Conservation (phyloP, 2,888 invertebrate genomes). For the Thalpophila matura region DNA sequence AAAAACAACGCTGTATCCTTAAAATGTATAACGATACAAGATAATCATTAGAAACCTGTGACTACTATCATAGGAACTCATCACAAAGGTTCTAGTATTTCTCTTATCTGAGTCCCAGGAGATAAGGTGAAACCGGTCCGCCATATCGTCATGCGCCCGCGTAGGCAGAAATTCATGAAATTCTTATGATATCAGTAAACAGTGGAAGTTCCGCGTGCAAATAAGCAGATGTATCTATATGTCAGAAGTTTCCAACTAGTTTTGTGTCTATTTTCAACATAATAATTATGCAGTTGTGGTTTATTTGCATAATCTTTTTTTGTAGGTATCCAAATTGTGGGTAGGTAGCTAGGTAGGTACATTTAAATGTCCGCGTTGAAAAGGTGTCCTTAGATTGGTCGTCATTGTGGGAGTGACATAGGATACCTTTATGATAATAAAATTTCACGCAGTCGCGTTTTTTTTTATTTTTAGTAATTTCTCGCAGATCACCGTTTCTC, state of each 20-base stretch:
- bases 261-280: constrained; percentile 15
- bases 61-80: constrained; percentile 31
- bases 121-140: constrained; percentile 55
- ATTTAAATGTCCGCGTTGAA: too few relatives aligned
- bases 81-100: constrained; percentile 32
- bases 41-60: constrained; percentile 25
- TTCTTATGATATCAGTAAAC: constrained; percentile 46
- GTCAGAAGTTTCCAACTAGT: constrained; percentile 48
- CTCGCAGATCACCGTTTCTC: too few relatives aligned
- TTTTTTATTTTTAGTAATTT: too few relatives aligned
- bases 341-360: too few relatives aligned
- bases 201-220: constrained; percentile 44
- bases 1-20: background rate
- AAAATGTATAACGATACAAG: background rate
- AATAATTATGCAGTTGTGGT: constrained; percentile 7
- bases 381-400: too few relatives aligned
- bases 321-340: background rate
- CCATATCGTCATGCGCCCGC: constrained; percentile 25
- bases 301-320: constrained; percentile 4
- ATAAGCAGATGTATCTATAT: constrained; percentile 25
- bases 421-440: too few relatives aligned
- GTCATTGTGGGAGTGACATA: too few relatives aligned
- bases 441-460: too few relatives aligned
- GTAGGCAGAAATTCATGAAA: constrained; percentile 25
- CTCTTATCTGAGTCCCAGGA: constrained; percentile 41